These are phyloP conservation scores for Tarsius wallacei DNA, from an alignment of 2,797 vertebrate genomes.

Conservation along the genomic window DNA sequence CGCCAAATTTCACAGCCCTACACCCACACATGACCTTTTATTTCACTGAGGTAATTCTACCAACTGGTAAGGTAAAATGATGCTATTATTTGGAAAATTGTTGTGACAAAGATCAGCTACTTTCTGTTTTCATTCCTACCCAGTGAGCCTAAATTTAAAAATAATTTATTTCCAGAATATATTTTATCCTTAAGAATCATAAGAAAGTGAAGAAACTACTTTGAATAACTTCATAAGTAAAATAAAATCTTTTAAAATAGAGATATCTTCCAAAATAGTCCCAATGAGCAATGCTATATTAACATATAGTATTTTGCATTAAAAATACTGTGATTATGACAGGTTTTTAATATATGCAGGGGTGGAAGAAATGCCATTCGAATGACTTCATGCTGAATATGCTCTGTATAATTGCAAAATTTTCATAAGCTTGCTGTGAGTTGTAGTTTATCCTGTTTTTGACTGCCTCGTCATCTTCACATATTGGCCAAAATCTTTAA, in stretches of 20 bases:
- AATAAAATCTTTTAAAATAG: slow-evolving; percentile 14
- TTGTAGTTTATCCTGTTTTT: background rate
- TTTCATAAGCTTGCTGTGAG: background rate
- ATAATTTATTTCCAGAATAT: slow-evolving; percentile 27
- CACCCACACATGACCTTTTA: background rate
- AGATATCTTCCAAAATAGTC: background rate
- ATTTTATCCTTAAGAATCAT: slow-evolving; percentile 43
- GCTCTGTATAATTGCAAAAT: background rate
- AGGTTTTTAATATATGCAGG: background rate
- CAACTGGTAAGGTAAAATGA: background rate
- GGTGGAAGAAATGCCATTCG: background rate
- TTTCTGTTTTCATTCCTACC: background rate
- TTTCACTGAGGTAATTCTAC: slow-evolving; percentile 54
- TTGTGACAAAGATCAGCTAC: background rate
- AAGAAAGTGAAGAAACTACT: background rate
- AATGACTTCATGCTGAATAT: background rate
- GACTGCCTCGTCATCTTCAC: background rate
- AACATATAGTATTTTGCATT: background rate
- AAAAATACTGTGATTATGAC: background rate
- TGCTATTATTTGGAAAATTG: slow-evolving; percentile 20
- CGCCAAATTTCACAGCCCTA: background rate
- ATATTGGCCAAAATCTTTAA: slow-evolving; percentile 34
- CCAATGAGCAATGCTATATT: background rate
- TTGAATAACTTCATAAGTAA: slow-evolving; percentile 16
- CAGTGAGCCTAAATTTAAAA: slow-evolving; percentile 56